Evolutionary conservation across 2,797 vertebrate species (phyloP), one percentile per base, ranked within the genome.

Genomic region (Margarornis squamiger): DNA sequence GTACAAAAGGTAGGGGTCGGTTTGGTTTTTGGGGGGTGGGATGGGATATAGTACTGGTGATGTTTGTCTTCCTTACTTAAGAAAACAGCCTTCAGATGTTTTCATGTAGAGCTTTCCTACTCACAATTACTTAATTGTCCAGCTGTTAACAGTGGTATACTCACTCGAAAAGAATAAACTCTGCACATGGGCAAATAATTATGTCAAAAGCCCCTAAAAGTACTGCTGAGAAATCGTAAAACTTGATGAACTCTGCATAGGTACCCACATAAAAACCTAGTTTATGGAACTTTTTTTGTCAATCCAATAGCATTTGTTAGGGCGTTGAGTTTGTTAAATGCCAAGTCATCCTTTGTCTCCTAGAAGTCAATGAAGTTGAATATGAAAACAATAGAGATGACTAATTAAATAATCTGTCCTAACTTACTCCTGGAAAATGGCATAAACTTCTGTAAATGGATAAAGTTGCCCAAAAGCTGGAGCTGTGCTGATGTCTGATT

Each of bases 1-100:
- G 6, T 99, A 99, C 95, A 96, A 98, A 92, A 99, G 99, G 99
- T 99, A 98, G 97, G 98, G 21, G 2, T 10, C 43, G 30, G 2
- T 18, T 63, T 54, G 67, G 11, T 45, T 49, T 45, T 49, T 32
- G 2, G 2, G 19, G 11, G 4, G 6, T 2, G 7, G 2, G 21
- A 12, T 54, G 13, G 1, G 3, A 9, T 65, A 2, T 10, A 14
- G 51, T 36, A 18, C 30, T 66, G 24, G 10, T 29, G 8, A 21
- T 58, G 16, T 75, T 22, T 23, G 19, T 41, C 65, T 59, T 84
- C 5, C 9, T 77, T 87, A 14, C 15, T 16, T 73, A 76, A 54
- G 36, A 41, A 86, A 91, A 43, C 14, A 81, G 48, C 46, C 9
- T 27, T 80, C 24, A 22, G 30, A 0, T 86, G 54, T 19, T 10